These are phyloP conservation scores for Actenoides lindsayi DNA, from an alignment of 2,113 vertebrate genomes.

Conservation along the genomic window DNA sequence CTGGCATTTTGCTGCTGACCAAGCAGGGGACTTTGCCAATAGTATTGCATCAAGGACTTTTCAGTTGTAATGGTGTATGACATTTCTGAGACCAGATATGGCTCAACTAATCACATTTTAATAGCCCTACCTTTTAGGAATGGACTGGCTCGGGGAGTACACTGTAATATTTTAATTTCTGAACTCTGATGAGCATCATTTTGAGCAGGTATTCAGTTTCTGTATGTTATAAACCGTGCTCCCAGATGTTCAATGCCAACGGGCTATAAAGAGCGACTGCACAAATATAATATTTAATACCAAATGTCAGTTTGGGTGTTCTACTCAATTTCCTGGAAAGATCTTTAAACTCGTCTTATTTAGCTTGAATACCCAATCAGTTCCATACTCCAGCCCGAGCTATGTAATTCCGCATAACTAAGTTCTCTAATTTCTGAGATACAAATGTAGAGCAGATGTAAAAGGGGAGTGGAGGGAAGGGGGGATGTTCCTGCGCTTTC, in stretches of 20 bases:
- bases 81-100: slow-evolving; percentile 76
- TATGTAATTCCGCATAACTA: slow-evolving; percentile 69
- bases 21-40: slow-evolving; percentile 60
- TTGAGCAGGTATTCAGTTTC: slow-evolving; percentile 80
- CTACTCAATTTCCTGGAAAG: slow-evolving; percentile 86
- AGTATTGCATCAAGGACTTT: slow-evolving; percentile 55
- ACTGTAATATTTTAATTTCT: slow-evolving; percentile 78
- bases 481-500: slow-evolving; percentile 62
- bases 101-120: slow-evolving; percentile 79
- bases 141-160: slow-evolving; percentile 34
- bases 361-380: slow-evolving; percentile 75
- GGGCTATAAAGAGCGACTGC: slow-evolving; percentile 53
- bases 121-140: slow-evolving; percentile 75
- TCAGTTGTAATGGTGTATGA: slow-evolving; percentile 79
- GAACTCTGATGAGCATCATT: slow-evolving; percentile 75
- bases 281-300: slow-evolving; percentile 78
- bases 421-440: slow-evolving; percentile 79
- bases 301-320: slow-evolving; percentile 82
- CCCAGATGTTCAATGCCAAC: slow-evolving; percentile 78
- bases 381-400: slow-evolving; percentile 59
- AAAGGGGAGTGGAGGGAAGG: slow-evolving; percentile 48
- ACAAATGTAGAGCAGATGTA: slow-evolving; percentile 85
- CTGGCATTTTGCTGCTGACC: slow-evolving; percentile 36
- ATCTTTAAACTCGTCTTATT: slow-evolving; percentile 77
- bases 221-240: slow-evolving; percentile 49